Percentiles rank a stretch among this genome's conserved stretches.
These are phyloP conservation scores for Eurystomus glaucurus DNA, from an alignment of 2,797 vertebrate genomes.

Conservation along the genomic window DNA sequence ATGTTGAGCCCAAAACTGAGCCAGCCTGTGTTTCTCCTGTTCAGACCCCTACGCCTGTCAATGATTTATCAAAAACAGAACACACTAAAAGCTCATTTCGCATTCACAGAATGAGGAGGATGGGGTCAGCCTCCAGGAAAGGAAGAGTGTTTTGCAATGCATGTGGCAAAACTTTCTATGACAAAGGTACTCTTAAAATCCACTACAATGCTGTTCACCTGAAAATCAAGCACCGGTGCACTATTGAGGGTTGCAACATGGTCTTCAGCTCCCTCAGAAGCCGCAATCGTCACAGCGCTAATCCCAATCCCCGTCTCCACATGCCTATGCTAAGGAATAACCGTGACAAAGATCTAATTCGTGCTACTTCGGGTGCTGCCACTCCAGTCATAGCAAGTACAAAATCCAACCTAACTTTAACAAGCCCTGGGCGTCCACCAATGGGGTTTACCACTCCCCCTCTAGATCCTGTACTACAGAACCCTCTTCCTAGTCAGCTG, in stretches of 20 bases:
- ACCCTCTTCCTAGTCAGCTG: slow-evolving; percentile 93
- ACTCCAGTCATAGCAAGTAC: slow-evolving; percentile 97
- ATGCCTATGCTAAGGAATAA: slow-evolving; percentile 95
- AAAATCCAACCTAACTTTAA: slow-evolving; percentile 93
- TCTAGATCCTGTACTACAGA: slow-evolving; percentile 94
- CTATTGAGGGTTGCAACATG: slow-evolving; percentile 90
- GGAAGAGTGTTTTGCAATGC: slow-evolving; percentile 98
- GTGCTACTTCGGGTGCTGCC: slow-evolving; percentile 90
- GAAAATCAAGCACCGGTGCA: slow-evolving; percentile 89
- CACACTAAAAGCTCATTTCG: slow-evolving; percentile 87
- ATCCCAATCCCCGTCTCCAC: slow-evolving; percentile 91
- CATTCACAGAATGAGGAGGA: slow-evolving; percentile 89
- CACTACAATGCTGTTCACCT: slow-evolving; percentile 89
- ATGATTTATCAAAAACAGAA: slow-evolving; percentile 83
- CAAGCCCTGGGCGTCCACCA: slow-evolving; percentile 94
- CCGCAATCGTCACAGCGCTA: slow-evolving; percentile 97
- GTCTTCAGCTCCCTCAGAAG: slow-evolving; percentile 98
- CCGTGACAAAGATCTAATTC: slow-evolving; percentile 97
- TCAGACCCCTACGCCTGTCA: slow-evolving; percentile 89
- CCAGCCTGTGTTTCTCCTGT: slow-evolving; percentile 92
- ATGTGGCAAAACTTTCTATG: slow-evolving; percentile 90
- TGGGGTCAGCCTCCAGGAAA: slow-evolving; percentile 96
- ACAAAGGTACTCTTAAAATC: slow-evolving; percentile 90
- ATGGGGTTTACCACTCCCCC: slow-evolving; percentile 97
- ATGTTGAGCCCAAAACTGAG: slow-evolving; percentile 96